Percentiles rank a stretch among this genome's conserved stretches.
These are phyloP conservation scores for Acrossocheilus wenchowensis DNA, from an alignment of 2,797 vertebrate species.

Conservation along the genomic window DNA sequence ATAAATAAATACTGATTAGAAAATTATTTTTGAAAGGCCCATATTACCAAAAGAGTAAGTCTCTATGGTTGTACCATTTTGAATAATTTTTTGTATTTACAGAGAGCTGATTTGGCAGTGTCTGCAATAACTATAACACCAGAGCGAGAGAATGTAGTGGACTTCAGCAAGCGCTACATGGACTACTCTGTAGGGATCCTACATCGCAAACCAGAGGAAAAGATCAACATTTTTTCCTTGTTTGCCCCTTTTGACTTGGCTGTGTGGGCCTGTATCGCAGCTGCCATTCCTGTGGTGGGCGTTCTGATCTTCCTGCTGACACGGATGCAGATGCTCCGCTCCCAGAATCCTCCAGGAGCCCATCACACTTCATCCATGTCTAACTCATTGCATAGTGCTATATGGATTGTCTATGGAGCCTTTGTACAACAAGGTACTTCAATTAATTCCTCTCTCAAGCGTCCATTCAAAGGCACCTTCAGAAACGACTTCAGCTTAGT, in stretches of 20 bases:
- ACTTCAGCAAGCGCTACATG: slow-evolving; percentile 98
- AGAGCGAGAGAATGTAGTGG: slow-evolving; percentile 93
- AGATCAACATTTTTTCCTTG: slow-evolving; percentile 97
- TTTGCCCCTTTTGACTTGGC: slow-evolving; percentile 95
- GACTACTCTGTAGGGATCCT: slow-evolving; percentile 97
- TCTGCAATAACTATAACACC: slow-evolving; percentile 97
- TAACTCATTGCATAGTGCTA: slow-evolving; percentile 90
- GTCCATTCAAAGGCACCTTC: neutral
- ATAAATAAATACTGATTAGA: neutral
- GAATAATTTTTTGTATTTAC: slow-evolving; percentile 26
- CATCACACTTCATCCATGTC: slow-evolving; percentile 69
- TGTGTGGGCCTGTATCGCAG: slow-evolving; percentile 96
- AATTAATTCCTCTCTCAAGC: neutral
- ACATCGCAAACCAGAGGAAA: slow-evolving; percentile 91
- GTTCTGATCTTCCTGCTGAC: slow-evolving; percentile 94
- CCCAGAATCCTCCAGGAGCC: slow-evolving; percentile 71
- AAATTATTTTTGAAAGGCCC: neutral
- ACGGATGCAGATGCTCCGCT: slow-evolving; percentile 87
- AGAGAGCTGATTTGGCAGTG: slow-evolving; percentile 94
- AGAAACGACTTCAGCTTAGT: neutral
- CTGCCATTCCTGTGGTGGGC: slow-evolving; percentile 90
- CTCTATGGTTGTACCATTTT: neutral
- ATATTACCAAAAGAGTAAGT: neutral
- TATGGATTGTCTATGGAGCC: slow-evolving; percentile 96
- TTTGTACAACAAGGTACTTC: slow-evolving; percentile 93